Conservation (phyloP, 2,113 vertebrate genomes). For the Micromys minutus region DNA sequence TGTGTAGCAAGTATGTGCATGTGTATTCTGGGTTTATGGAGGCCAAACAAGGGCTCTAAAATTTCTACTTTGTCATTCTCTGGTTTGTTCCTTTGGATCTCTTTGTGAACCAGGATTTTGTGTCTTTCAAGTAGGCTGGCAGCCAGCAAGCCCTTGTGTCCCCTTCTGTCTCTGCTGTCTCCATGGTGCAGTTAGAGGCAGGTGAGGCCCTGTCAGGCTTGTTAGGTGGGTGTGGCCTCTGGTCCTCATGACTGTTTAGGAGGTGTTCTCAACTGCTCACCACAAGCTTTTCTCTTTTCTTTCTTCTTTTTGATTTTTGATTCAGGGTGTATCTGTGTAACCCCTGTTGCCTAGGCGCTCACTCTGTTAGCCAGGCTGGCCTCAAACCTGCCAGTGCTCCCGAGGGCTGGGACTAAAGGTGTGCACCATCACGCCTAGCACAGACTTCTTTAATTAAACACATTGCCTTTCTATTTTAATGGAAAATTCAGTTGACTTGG, state of each 20-base stretch:
- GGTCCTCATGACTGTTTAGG: background rate
- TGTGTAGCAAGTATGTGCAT: background rate
- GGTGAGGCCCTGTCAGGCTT: background rate
- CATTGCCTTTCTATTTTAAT: background rate
- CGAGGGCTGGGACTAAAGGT: too few species aligned
- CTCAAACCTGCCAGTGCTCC: too few species aligned
- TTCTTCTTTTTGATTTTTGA: too few species aligned
- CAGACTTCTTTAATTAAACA: background rate
- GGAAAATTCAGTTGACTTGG: background rate
- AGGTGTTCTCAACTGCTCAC: background rate
- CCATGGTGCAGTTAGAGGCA: background rate
- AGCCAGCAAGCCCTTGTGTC: background rate
- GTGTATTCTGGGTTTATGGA: background rate
- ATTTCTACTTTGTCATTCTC: background rate
- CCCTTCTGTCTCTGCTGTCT: background rate
- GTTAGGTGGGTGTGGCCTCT: background rate
- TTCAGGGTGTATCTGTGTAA: too few species aligned
- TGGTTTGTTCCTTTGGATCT: background rate
- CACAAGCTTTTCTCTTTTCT: background rate
- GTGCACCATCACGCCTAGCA: too few species aligned
- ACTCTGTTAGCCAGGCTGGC: too few species aligned
- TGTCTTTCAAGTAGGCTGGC: background rate
- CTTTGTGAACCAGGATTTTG: background rate
- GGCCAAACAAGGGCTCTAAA: background rate
- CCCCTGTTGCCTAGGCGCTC: too few species aligned